phyloP scores from a whole-genome alignment of 2,113 vertebrate genomes.

The Alaudala cheleensis region DNA sequence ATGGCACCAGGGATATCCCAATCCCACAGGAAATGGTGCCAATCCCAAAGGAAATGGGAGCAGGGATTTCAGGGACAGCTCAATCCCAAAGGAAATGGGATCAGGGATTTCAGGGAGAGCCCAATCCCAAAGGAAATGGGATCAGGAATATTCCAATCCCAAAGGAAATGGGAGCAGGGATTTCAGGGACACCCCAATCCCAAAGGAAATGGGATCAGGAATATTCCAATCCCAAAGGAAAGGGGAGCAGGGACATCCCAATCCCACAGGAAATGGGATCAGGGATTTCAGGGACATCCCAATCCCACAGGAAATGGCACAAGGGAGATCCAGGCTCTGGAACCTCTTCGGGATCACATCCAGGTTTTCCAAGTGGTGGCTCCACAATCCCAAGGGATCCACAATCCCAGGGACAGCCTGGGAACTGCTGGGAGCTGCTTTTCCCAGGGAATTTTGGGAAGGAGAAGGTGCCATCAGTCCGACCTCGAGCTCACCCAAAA shows the following conservation, averaged over 20 bases:
- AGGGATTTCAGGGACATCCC: no score
- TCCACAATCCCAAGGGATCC: no score
- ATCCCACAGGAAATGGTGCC: not conserved
- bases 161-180: not conserved
- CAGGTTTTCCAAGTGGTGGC: fast-evolving
- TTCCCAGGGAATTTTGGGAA: fast-evolving
- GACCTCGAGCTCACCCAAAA: not conserved
- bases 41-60: no score
- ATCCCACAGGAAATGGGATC: not conserved
- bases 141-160: no score
- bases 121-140: not conserved
- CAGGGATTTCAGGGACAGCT: no score
- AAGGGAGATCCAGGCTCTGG: not conserved
- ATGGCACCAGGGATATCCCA: no score
- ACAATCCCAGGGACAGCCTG: fast-evolving
- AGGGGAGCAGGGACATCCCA: not conserved
- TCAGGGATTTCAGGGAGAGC: no score
- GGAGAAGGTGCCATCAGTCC: not conserved
- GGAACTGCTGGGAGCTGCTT: not conserved
- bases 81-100: no score
- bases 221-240: not conserved
- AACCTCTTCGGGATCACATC: not conserved
- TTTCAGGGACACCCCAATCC: not conserved
- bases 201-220: no score
- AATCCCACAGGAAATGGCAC: not conserved